Evolutionary conservation across 2,797 vertebrate genomes (phyloP), one percentile per base, ranked within the genome.

Genomic region (Danio albolineatus): DNA sequence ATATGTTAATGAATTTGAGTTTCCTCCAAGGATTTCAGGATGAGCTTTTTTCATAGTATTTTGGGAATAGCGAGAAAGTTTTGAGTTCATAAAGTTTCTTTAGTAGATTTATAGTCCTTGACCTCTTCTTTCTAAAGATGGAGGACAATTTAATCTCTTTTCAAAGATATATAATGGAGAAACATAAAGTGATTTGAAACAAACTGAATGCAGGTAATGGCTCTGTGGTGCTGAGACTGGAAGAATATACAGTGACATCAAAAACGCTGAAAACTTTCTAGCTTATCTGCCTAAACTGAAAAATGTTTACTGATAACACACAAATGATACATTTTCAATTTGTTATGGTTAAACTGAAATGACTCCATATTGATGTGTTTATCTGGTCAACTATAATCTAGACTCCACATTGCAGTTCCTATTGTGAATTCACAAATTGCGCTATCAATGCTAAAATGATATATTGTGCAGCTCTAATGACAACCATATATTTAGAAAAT

Each of bases 11-110:
- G 7, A 43, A 19, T 72, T 72, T 56, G 7, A 19, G 61, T 36
- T 56, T 76, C 39, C 66, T 76, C 19, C 48, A 64, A 41, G 59
- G 38, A 54, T 62, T 76, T 62, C 19, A 54, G 28, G 10, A 17
- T 69, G 28, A 53, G 48, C 4, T 1, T 1, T 48, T 74, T 49
- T 74, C 39, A 46, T 36, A 39, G n/a, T 56, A 43, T 76, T 76
- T 76, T 36, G 44, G 39, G 28, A 28, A 28, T 1, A 28, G 28
- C 28, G 28, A 28, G 28, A 28, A 28, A 28, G 28, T 28, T 28
- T 28, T 28, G 17, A 56, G 48, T 53, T 70, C 1, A 7, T 10
- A 53, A 39, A 39, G 6, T 53, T 17, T 53, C 48, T 39, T 53
- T 39, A 53, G 39, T 19, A 13, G 38, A 53, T 53, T 41, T 7